Conservation (phyloP, 2,113 vertebrate genomes). For the Phrynosoma platyrhinos region DNA sequence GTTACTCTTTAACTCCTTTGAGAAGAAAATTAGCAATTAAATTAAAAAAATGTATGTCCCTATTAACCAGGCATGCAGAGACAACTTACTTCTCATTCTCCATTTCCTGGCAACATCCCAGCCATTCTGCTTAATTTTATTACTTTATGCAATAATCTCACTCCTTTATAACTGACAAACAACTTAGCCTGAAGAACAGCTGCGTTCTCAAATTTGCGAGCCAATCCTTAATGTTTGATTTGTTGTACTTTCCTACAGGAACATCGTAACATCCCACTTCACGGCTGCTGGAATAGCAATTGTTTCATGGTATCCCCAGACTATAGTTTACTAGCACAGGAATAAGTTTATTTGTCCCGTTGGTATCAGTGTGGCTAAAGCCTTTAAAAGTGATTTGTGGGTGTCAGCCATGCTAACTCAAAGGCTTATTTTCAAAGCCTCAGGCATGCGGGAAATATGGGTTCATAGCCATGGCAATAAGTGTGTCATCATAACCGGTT, state of each 20-base stretch:
- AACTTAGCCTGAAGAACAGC: neutral
- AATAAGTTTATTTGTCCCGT: neutral
- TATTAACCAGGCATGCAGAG: neutral
- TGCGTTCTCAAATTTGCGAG: neutral
- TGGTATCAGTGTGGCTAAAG: neutral
- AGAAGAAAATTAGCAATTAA: too few species aligned
- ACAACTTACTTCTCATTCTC: too few species aligned
- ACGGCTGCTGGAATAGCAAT: too few species aligned
- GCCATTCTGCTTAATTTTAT: neutral
- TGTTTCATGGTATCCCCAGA: neutral
- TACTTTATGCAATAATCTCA: neutral
- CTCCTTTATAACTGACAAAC: neutral
- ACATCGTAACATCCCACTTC: neutral
- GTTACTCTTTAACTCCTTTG: too few species aligned
- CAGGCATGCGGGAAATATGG: neutral
- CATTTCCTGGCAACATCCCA: neutral
- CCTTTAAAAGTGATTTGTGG: conserved; percentile 4
- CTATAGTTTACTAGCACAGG: neutral
- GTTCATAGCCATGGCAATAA: neutral
- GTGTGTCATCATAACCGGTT: neutral
- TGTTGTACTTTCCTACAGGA: neutral
- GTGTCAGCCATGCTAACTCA: conserved; percentile 17
- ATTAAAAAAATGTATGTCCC: too few species aligned
- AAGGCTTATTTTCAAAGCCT: conserved; percentile 2
- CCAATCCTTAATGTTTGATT: neutral